A percentile compares a stretch with the other conserved stretches of the same genome.
phyloP scores from a whole-genome alignment of 2,888 invertebrate species.

The Euzetes globulus region DNA sequence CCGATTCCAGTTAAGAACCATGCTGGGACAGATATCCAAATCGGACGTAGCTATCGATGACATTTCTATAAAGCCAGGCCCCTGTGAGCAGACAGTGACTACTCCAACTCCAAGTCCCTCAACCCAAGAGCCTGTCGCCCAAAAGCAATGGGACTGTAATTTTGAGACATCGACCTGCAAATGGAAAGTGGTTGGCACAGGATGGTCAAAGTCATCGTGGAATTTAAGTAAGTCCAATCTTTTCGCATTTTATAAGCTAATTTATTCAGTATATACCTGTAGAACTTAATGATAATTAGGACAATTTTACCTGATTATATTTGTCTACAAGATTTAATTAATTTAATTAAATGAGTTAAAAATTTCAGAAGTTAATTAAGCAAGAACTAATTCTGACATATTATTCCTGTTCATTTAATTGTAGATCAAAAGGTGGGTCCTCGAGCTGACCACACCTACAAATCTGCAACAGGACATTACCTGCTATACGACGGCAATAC shows the following conservation, averaged over 20 bases:
- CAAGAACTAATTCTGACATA: no score
- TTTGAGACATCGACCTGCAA: slow-evolving; percentile 9
- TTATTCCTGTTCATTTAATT: no score
- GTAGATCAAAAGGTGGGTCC: neutral
- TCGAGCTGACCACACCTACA: slow-evolving; percentile 11
- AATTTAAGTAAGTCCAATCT: neutral
- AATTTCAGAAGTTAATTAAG: neutral
- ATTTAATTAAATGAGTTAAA: no score
- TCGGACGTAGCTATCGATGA: slow-evolving; percentile 41
- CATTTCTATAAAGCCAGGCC: slow-evolving; percentile 35
- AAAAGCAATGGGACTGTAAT: slow-evolving; percentile 25
- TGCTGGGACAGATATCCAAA: slow-evolving; percentile 33
- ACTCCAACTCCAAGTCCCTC: neutral
- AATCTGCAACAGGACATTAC: neutral
- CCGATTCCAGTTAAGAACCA: neutral
- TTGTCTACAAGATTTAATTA: no score
- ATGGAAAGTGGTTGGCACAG: neutral
- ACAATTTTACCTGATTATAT: no score
- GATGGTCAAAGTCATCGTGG: neutral
- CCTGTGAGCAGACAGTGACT: neutral
- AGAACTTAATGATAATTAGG: no score
- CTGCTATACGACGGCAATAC: neutral
- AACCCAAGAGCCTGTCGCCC: neutral
- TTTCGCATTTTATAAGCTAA: no score
- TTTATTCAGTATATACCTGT: no score